Conservation (phyloP, 2,888 invertebrate genomes). For the Diplolepis rosae region DNA sequence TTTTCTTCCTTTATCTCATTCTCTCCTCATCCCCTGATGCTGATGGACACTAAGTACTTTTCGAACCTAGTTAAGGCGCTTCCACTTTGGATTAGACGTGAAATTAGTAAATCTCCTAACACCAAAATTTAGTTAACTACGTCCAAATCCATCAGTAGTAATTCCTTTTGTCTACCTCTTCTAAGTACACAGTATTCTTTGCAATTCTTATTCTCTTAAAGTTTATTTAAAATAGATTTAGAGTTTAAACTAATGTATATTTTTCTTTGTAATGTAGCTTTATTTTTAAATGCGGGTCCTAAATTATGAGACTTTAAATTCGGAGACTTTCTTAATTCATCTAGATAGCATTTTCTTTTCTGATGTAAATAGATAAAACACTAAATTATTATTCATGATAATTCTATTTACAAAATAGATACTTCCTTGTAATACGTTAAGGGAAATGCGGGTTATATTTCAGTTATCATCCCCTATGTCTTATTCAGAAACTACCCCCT, state of each 20-base stretch:
- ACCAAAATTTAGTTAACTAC: neutral
- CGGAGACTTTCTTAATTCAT: neutral
- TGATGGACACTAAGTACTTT: neutral
- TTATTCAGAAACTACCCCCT: conserved; percentile 43
- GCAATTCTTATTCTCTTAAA: neutral
- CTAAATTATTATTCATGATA: conserved; percentile 44
- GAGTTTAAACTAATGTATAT: neutral
- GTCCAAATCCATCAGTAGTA: neutral
- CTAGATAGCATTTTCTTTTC: conserved; percentile 10
- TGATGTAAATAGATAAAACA: conserved; percentile 34
- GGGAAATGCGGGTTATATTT: conserved; percentile 50
- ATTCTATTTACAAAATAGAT: conserved; percentile 66
- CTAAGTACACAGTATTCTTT: neutral
- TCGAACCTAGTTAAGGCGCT: neutral
- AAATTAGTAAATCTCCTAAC: neutral
- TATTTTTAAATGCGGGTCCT: neutral
- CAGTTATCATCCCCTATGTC: conserved; percentile 44
- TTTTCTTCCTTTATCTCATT: neutral
- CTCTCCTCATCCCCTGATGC: neutral
- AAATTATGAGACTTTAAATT: neutral
- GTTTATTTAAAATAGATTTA: neutral
- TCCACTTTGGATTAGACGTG: neutral
- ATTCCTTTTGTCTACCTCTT: neutral
- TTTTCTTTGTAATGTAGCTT: too few relatives aligned
- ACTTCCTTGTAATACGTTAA: conserved; percentile 33